Percentiles rank a stretch among this genome's conserved stretches.
phyloP scores from a whole-genome alignment of 2,888 invertebrate genomes.

The Mimachlamys varia region DNA sequence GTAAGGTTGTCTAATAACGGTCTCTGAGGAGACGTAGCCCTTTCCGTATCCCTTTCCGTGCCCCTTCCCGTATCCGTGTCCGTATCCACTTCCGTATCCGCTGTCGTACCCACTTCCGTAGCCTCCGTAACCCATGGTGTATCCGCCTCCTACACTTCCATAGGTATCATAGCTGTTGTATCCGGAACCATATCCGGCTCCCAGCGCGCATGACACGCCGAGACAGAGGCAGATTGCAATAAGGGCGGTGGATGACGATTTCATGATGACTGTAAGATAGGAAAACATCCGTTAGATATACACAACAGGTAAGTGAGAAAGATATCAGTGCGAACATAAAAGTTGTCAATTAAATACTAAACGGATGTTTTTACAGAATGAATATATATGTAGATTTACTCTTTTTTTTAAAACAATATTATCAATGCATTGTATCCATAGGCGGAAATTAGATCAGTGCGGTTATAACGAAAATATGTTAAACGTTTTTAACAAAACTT shows the following conservation, averaged over 20 bases:
- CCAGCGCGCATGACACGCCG: slow-evolving; percentile 9
- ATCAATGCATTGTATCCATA: too few species aligned
- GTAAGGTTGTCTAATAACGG: background rate
- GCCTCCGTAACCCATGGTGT: background rate
- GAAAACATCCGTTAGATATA: background rate
- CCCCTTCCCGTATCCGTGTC: background rate
- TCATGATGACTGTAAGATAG: background rate
- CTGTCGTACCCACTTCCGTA: slow-evolving; percentile 7
- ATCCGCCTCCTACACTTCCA: background rate
- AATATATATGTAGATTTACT: too few species aligned
- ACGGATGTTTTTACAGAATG: background rate
- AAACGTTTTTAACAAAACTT: too few species aligned
- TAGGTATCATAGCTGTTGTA: background rate
- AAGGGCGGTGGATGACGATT: background rate
- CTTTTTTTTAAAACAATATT: too few species aligned
- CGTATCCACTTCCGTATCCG: slow-evolving; percentile 22
- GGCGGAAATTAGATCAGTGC: too few species aligned
- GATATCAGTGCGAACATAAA: background rate
- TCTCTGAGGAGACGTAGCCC: slow-evolving; percentile 21
- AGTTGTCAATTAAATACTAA: background rate
- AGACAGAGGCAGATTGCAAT: background rate
- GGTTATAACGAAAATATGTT: too few species aligned
- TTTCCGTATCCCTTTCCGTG: slow-evolving; percentile 26
- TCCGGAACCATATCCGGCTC: slow-evolving; percentile 10
- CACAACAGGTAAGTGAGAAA: background rate